A percentile compares a stretch with the other conserved stretches of the same genome.
Conservation (phyloP, 2,113 vertebrate species). For the Oxygymnocypris stewartii region DNA sequence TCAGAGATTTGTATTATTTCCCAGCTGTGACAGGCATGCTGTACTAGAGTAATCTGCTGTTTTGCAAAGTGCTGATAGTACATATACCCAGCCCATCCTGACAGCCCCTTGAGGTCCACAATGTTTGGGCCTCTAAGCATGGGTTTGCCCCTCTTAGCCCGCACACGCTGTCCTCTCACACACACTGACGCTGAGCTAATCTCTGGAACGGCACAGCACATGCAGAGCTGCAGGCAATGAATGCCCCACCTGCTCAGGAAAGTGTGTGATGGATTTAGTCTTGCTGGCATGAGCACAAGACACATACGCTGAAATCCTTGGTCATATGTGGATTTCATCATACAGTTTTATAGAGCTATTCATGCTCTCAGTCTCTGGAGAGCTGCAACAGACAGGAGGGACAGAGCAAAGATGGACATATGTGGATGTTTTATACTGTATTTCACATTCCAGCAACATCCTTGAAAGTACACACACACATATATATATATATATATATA, state of each 20-base stretch:
- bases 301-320: background rate
- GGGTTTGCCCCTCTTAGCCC: conserved; percentile 58
- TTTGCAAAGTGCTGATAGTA: conserved; percentile 66
- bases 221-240: conserved; percentile 33
- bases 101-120: conserved; percentile 29
- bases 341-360: background rate
- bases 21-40: conserved; percentile 67
- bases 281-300: conserved; percentile 23
- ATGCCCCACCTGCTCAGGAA: conserved; percentile 27
- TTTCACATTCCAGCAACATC: background rate
- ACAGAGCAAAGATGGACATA: background rate
- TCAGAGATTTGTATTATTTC: conserved; percentile 69
- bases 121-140: conserved; percentile 38
- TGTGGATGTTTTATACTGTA: background rate
- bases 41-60: conserved; percentile 20
- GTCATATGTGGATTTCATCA: conserved; percentile 18
- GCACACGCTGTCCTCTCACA: conserved; percentile 64
- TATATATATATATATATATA: too few relatives aligned
- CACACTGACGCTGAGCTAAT: conserved; percentile 53
- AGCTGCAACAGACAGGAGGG: background rate
- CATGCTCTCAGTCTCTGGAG: background rate
- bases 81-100: conserved; percentile 54
- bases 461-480: too few relatives aligned
- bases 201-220: conserved; percentile 47
- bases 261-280: conserved; percentile 35